These are phyloP conservation scores for Melanotaenia trifasciata DNA, from an alignment of 2,797 vertebrate genomes.

Conservation along the genomic window DNA sequence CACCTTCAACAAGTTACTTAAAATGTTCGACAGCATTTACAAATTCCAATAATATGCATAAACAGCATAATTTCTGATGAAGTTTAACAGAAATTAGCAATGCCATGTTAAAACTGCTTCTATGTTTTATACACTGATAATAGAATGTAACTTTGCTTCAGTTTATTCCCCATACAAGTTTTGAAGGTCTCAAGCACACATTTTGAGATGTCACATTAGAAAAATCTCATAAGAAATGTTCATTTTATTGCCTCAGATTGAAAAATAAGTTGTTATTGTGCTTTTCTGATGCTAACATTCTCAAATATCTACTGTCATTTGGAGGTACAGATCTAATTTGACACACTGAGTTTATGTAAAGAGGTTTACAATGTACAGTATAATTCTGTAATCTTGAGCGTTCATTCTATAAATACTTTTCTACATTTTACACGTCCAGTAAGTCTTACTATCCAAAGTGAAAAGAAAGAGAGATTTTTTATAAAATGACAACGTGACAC, in stretches of 20 bases:
- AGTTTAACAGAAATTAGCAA: slow-evolving; percentile 1
- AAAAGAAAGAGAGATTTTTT: neutral
- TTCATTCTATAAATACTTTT: slow-evolving; percentile 2
- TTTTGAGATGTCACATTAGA: neutral
- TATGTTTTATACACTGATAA: neutral
- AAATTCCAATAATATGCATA: neutral
- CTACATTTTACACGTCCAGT: neutral
- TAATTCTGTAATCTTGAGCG: neutral
- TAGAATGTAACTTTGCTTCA: neutral
- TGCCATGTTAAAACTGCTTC: neutral
- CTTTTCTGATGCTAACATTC: neutral
- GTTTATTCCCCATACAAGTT: neutral
- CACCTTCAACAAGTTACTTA: neutral
- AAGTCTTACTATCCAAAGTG: neutral
- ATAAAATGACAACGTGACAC: neutral
- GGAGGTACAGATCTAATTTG: neutral
- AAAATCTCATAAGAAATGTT: neutral
- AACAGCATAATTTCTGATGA: slow-evolving; percentile 2
- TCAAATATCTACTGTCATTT: neutral
- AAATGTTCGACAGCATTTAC: neutral
- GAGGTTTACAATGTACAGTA: neutral
- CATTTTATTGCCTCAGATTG: neutral
- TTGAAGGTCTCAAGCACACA: neutral
- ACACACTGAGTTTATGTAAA: neutral
- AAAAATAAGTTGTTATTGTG: neutral